phyloP scores from a whole-genome alignment of 2,797 vertebrate genomes.

The Brachymystax lenok region DNA sequence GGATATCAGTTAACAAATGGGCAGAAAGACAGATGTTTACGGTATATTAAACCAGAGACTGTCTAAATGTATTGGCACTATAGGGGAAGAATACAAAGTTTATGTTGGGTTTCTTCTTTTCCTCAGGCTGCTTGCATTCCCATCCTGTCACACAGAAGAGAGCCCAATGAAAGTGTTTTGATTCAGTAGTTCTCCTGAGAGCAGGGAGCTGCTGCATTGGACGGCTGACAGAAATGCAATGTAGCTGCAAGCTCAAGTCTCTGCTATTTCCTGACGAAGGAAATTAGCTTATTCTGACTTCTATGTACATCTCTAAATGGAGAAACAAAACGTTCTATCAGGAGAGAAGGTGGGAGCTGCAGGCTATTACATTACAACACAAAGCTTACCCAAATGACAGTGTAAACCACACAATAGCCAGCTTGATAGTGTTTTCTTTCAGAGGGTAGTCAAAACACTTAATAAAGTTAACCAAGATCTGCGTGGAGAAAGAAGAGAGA shows the following conservation, averaged over 20 bases:
- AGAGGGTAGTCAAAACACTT: constrained; percentile 96
- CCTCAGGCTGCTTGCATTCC: constrained; percentile 18
- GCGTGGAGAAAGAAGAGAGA: constrained; percentile 31
- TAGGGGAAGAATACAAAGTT: not conserved
- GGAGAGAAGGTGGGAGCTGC: not conserved
- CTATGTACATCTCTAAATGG: constrained; percentile 7
- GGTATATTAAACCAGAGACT: not conserved
- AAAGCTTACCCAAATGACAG: constrained; percentile 94
- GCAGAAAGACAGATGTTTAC: not conserved
- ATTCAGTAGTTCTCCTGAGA: constrained; percentile 33
- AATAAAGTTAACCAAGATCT: constrained; percentile 95
- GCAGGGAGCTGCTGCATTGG: constrained; percentile 24
- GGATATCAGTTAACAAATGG: not conserved
- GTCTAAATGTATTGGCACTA: not conserved
- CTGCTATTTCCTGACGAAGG: constrained; percentile 37
- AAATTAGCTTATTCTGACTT: constrained; percentile 18
- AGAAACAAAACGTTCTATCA: not conserved
- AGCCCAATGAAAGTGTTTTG: constrained; percentile 45
- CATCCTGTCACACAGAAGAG: constrained; percentile 29
- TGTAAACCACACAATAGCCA: constrained; percentile 94
- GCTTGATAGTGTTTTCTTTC: constrained; percentile 88
- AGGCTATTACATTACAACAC: constrained; percentile 15
- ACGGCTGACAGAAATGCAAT: constrained; percentile 55
- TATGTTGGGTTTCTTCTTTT: constrained; percentile 24
- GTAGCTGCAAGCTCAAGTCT: constrained; percentile 23